Base-by-base conservation (phyloP, 2,797 vertebrate species). In the Rhadinocentrus ornatus region DNA sequence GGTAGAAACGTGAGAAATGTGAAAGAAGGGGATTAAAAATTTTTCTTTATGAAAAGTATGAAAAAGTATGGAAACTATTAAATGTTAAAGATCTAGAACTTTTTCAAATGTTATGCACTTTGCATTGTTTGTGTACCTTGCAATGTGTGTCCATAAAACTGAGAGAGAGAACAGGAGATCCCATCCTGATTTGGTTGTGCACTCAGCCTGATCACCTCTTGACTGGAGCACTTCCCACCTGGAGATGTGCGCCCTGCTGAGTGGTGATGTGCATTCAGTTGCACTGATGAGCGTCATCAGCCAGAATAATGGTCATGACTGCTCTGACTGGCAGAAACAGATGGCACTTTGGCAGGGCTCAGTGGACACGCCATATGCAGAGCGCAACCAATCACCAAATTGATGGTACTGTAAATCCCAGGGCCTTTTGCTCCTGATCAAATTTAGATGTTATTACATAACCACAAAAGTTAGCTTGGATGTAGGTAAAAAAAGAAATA, bases 301-400 rank as follows among this genome's bases (percentile, higher is more conserved):
- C 64, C 74, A 87, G 75, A 91, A 85, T 87, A 83, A 86, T 79
- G 80, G 60, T 72, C 78, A 60, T 39, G 78, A 79, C 69, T 52
- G 62, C 76, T 75, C 57, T 81, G 80, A 86, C 79, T 80, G 83
- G 82, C 82, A 86, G 78, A 71, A 83, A 62, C 92, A 91, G 89
- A 90, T 92, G 92, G 84, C 62, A n/a, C 3, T 1, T 80, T 89
- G 88, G 89, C 86, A 77, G 56, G 52, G 39, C 54, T 91, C 77
- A 63, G 64, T 66, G 75, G 83, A 84, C 75, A 80, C 1, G 64
- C 57, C 69, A 64, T 32, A 13, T 77, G 78, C 71, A 66, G 77
- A 75, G 85, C 84, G 65, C 54, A 58, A 35, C 86, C 78, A 73
- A 86, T 80, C 78, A 81, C 72, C 2, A 2, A 58, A 62, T 35